Evolutionary conservation across 2,888 invertebrate species (phyloP).

Genomic region (Oscheius sp.): DNA sequence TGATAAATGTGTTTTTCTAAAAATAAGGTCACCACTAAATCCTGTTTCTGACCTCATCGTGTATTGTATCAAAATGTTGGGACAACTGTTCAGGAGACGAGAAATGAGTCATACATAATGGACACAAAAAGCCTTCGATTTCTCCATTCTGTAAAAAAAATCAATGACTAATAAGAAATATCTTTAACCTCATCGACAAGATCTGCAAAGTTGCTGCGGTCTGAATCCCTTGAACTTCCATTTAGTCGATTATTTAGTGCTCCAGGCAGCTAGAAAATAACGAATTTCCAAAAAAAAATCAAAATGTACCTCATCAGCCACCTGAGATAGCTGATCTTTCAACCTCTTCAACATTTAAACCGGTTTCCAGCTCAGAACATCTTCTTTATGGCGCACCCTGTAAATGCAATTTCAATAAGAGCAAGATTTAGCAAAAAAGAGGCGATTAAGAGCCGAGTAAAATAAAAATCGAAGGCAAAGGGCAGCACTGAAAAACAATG

Average conservation of each 20-base stretch:
- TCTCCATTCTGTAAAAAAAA: conserved; percentile 36
- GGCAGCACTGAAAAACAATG: too few relatives aligned
- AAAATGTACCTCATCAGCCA: conserved; percentile 48
- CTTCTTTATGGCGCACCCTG: too few relatives aligned
- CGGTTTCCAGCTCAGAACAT: too few relatives aligned
- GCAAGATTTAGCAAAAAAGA: too few relatives aligned
- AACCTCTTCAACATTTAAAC: conserved; percentile 44
- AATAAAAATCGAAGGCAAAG: too few relatives aligned
- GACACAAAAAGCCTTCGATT: conserved; percentile 74
- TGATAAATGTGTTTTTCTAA: conserved; percentile 22
- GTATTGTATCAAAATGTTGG: conserved; percentile 45
- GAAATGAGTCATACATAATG: conserved; percentile 54
- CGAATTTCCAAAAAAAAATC: not conserved
- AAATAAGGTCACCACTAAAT: not conserved
- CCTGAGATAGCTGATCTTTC: conserved; percentile 54
- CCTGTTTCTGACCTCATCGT: conserved; percentile 34
- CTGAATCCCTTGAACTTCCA: conserved; percentile 29
- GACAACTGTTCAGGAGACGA: conserved; percentile 49
- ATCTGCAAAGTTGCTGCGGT: not conserved
- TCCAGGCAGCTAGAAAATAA: conserved; percentile 41
- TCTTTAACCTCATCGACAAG: conserved; percentile 17
- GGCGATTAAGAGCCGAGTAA: too few relatives aligned
- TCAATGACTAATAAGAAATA: not conserved
- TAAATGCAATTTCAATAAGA: too few relatives aligned
- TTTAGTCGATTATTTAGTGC: conserved; percentile 29